Percentiles rank a stretch among this genome's conserved stretches.
phyloP scores from a whole-genome alignment of 2,888 invertebrate genomes.

The Leuctra nigra region DNA sequence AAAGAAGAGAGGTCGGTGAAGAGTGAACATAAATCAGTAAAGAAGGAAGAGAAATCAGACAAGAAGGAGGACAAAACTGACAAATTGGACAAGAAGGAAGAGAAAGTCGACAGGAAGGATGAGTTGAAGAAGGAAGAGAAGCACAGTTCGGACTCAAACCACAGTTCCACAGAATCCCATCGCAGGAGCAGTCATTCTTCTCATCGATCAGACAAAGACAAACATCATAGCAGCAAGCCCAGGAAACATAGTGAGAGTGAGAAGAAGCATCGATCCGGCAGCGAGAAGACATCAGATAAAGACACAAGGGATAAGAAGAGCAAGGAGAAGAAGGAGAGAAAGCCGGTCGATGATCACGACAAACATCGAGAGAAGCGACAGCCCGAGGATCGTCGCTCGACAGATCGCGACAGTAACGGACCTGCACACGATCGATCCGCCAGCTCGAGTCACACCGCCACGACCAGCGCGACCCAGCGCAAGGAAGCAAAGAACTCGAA shows the following conservation, averaged over 20 bases:
- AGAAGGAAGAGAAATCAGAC: conserved; percentile 27
- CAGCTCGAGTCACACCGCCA: not conserved
- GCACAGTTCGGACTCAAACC: conserved; percentile 4
- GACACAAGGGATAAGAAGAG: conserved; percentile 4
- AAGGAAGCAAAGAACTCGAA: not conserved
- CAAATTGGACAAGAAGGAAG: conserved; percentile 25
- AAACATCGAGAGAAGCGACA: conserved; percentile 56
- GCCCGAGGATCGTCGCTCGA: conserved; percentile 61
- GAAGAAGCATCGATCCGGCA: conserved; percentile 28
- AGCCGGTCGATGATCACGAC: conserved; percentile 60
- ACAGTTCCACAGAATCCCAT: not conserved
- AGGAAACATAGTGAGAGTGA: conserved; percentile 34
- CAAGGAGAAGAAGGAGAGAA: conserved; percentile 37
- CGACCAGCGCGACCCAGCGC: not conserved
- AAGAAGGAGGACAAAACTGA: conserved; percentile 23
- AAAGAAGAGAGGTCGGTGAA: not conserved
- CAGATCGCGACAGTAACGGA: conserved; percentile 73
- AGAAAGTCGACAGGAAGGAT: conserved; percentile 19
- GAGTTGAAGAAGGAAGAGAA: conserved; percentile 20
- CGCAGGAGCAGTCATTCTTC: not conserved
- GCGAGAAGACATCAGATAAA: conserved; percentile 4
- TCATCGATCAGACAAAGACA: conserved; percentile 16
- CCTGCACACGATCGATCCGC: conserved; percentile 16
- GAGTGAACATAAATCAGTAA: conserved; percentile 15
- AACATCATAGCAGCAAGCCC: conserved; percentile 8